Conservation (phyloP, 1,140 invertebrate genomes). For the Calliopsis andreniformis region DNA sequence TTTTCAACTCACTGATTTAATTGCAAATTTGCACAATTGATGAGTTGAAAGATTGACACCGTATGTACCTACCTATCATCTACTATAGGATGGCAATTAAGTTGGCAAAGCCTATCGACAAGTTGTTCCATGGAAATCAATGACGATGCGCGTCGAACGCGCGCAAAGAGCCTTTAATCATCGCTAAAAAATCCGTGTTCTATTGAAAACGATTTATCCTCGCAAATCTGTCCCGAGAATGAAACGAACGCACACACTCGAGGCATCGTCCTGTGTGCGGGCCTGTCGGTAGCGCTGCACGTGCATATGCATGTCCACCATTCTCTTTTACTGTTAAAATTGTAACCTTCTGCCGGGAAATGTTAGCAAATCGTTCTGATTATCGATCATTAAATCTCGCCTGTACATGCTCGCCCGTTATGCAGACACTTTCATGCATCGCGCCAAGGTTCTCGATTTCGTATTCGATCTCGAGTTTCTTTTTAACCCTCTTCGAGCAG, state of each 20-base stretch:
- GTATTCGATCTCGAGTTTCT: conserved; percentile 33
- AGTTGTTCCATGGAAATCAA: conserved; percentile 28
- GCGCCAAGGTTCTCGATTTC: conserved; percentile 41
- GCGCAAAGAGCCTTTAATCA: conserved; percentile 27
- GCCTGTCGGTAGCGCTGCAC: not conserved
- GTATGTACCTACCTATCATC: too few relatives aligned
- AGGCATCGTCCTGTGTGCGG: not conserved
- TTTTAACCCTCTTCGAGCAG: not conserved
- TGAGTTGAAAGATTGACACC: too few relatives aligned
- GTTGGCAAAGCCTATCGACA: not conserved
- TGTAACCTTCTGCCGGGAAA: conserved; percentile 42
- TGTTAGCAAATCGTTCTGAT: conserved; percentile 52
- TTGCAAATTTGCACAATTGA: too few relatives aligned
- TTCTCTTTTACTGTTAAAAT: conserved; percentile 42
- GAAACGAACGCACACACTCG: not conserved
- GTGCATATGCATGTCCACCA: conserved; percentile 5
- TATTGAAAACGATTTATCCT: conserved; percentile 23
- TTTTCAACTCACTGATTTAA: too few relatives aligned
- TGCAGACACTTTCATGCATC: conserved; percentile 35
- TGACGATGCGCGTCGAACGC: not conserved
- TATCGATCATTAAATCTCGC: conserved; percentile 53
- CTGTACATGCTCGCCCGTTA: conserved; percentile 14
- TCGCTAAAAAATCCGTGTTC: conserved; percentile 20
- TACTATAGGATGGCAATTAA: conserved; percentile 10
- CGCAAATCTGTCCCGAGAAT: not conserved